A percentile compares a stretch with the other conserved stretches of the same genome.
phyloP scores from a whole-genome alignment of 2,797 vertebrate genomes.

The Enteromius trimaculatus region DNA sequence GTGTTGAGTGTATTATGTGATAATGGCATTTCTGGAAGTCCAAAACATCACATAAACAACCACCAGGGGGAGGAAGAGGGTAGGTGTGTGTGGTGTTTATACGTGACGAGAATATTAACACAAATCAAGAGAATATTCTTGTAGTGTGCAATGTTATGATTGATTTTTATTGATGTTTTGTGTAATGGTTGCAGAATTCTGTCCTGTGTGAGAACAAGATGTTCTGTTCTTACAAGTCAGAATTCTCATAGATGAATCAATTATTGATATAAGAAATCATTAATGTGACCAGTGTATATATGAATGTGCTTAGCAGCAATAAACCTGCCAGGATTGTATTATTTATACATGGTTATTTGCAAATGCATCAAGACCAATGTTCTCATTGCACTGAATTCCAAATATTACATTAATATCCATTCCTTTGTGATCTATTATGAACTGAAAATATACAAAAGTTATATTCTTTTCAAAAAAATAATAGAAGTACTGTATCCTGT shows the following conservation, averaged over 20 bases:
- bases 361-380: constrained; percentile 6
- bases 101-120: constrained; percentile 25
- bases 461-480: background rate
- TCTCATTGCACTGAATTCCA: constrained; percentile 25
- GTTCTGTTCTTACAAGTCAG: background rate
- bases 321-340: background rate
- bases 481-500: background rate
- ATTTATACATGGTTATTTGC: background rate
- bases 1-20: constrained; percentile 25
- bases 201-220: background rate
- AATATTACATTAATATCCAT: background rate
- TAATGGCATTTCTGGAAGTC: background rate
- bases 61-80: constrained; percentile 74
- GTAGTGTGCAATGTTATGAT: constrained; percentile 20
- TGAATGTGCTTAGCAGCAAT: background rate
- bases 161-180: constrained; percentile 36
- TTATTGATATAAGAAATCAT: constrained; percentile 24
- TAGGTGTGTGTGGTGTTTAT: constrained; percentile 24
- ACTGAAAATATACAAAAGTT: background rate
- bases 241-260: background rate
- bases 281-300: background rate
- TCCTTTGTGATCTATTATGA: constrained; percentile 6
- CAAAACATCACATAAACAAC: constrained; percentile 44
- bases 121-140: constrained; percentile 39
- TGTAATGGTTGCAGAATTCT: background rate